Evolutionary conservation across 2,113 vertebrate species (phyloP).

Genomic region (Kryptolebias marmoratus): DNA sequence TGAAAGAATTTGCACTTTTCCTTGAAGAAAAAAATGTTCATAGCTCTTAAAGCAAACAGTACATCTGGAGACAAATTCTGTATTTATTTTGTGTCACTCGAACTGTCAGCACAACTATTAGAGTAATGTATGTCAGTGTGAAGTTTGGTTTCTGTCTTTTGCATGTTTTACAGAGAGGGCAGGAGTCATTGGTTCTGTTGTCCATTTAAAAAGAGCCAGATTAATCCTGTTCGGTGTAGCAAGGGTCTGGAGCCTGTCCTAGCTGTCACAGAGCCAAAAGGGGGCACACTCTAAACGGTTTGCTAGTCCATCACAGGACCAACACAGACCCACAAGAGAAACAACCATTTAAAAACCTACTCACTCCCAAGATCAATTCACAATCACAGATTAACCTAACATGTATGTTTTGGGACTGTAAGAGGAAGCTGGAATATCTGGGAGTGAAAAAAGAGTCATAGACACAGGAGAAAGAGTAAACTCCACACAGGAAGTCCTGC

Average conservation of each 20-base stretch:
- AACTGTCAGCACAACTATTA: not conserved
- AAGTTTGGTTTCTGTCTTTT: not conserved
- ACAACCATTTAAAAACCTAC: not conserved
- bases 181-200: not conserved
- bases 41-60: constrained; percentile 4
- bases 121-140: not conserved
- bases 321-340: not conserved
- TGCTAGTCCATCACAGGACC: not conserved
- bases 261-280: not conserved
- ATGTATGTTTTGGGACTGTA: not conserved
- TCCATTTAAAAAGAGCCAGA: not conserved
- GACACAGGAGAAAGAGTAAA: too few relatives aligned
- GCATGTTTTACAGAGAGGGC: not conserved
- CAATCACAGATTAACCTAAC: not conserved
- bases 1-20: not conserved
- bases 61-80: not conserved
- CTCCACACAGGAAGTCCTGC: too few relatives aligned
- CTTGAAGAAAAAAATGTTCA: constrained; percentile 4
- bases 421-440: too few relatives aligned
- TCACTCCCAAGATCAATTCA: not conserved
- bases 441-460: too few relatives aligned
- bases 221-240: not conserved
- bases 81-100: constrained; percentile 1
- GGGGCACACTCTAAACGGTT: not conserved
- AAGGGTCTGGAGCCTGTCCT: not conserved